Conservation (phyloP, 2,797 vertebrate species). For the Cynopterus sphinx region DNA sequence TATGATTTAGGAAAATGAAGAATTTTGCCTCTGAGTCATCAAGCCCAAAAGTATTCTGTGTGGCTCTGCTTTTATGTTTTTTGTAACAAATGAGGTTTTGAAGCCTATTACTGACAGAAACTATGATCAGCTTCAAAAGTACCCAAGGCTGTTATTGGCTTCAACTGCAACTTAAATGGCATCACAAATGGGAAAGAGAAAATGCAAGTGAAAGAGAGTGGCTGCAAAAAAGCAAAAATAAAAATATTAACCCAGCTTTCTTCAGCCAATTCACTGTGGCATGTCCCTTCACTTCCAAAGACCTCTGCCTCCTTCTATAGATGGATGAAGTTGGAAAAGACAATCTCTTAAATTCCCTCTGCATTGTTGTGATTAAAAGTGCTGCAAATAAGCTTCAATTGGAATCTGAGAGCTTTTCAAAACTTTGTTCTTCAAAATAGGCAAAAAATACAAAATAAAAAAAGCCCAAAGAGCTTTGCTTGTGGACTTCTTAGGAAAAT, state of each 20-base stretch:
- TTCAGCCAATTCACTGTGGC: not conserved
- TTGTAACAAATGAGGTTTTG: conserved; percentile 31
- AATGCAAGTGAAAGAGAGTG: not conserved
- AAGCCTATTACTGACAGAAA: conserved; percentile 37
- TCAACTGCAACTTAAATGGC: not conserved
- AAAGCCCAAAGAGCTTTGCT: not conserved
- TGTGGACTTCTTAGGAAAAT: not conserved
- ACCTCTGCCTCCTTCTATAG: not conserved
- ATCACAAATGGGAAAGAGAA: not conserved
- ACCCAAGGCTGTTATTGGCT: not conserved
- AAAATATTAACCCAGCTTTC: not conserved
- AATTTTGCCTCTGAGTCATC: conserved; percentile 27
- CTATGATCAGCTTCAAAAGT: not conserved
- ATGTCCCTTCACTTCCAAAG: not conserved
- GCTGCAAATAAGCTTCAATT: not conserved
- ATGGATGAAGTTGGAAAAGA: not conserved
- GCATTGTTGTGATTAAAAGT: not conserved
- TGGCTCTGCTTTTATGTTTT: conserved; percentile 2
- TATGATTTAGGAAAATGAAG: not conserved
- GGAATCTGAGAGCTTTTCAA: conserved; percentile 34
- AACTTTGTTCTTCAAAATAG: conserved; percentile 15
- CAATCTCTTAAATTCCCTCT: not conserved
- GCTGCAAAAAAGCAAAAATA: not conserved
- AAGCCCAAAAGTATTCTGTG: not conserved
- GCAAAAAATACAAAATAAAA: not conserved